phyloP scores from a whole-genome alignment of 2,113 vertebrate species.

The Orycteropus afer region DNA sequence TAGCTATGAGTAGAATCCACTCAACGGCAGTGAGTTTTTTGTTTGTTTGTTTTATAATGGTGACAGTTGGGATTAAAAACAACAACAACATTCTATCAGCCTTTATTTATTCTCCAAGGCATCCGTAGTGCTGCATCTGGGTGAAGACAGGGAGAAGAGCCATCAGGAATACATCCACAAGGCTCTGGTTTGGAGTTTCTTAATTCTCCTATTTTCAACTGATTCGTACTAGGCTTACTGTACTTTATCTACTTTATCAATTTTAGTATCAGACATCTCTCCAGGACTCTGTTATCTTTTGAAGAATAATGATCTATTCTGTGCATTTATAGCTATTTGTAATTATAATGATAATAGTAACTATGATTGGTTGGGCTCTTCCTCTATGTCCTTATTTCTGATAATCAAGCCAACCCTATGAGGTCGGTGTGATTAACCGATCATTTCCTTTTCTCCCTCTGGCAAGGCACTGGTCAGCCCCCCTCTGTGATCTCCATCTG shows the following conservation, averaged over 20 bases:
- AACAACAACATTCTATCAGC: background rate
- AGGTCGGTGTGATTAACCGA: background rate
- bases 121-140: background rate
- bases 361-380: background rate
- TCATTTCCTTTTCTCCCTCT: background rate
- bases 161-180: background rate
- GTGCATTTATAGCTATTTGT: background rate
- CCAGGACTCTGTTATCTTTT: background rate
- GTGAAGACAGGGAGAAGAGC: background rate
- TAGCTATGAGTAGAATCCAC: no score
- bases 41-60: no score
- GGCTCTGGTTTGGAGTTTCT: background rate
- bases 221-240: background rate
- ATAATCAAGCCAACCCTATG: background rate
- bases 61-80: slow-evolving; percentile 8
- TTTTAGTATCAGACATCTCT: background rate
- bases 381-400: background rate
- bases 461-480: background rate
- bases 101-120: background rate
- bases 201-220: slow-evolving; percentile 11
- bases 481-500: background rate
- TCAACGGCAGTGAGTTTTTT: no score
- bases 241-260: background rate
- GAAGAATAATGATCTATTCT: background rate
- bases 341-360: background rate